phyloP scores from a whole-genome alignment of 2,888 invertebrate species.

The Pachycephus smyrnensis region DNA sequence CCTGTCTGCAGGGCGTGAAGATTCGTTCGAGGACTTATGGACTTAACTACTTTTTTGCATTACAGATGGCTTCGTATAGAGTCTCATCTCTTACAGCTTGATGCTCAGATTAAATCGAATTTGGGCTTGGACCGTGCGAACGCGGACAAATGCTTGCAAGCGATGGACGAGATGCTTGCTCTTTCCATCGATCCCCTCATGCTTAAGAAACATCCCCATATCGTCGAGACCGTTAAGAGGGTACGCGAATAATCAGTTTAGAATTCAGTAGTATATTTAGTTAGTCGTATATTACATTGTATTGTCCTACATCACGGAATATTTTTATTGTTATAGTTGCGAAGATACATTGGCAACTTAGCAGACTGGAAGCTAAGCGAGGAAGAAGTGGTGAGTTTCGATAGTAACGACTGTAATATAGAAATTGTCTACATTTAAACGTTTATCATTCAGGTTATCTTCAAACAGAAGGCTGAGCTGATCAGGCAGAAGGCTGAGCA shows the following conservation, averaged over 20 bases:
- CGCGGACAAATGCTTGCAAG: conserved; percentile 77
- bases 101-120: conserved; percentile 76
- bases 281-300: no score
- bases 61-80: conserved; percentile 74
- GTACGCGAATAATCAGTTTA: conserved; percentile 45
- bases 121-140: conserved; percentile 78
- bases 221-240: conserved; percentile 82
- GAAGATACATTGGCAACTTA: conserved; percentile 84
- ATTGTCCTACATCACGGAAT: no score
- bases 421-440: no score
- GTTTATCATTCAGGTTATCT: conserved; percentile 61
- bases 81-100: conserved; percentile 74
- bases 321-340: conserved; percentile 65
- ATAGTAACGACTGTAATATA: no score
- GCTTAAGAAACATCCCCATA: conserved; percentile 84
- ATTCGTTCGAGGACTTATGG: no score
- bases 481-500: conserved; percentile 79
- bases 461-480: conserved; percentile 76
- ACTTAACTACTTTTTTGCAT: conserved; percentile 14
- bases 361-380: conserved; percentile 77
- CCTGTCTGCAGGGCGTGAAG: no score
- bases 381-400: conserved; percentile 69
- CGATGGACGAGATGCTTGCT: conserved; percentile 74
- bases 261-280: not conserved
- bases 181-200: conserved; percentile 78